phyloP scores from a whole-genome alignment of 2,888 invertebrate genomes.

The Sphaerophoria rueppellii region DNA sequence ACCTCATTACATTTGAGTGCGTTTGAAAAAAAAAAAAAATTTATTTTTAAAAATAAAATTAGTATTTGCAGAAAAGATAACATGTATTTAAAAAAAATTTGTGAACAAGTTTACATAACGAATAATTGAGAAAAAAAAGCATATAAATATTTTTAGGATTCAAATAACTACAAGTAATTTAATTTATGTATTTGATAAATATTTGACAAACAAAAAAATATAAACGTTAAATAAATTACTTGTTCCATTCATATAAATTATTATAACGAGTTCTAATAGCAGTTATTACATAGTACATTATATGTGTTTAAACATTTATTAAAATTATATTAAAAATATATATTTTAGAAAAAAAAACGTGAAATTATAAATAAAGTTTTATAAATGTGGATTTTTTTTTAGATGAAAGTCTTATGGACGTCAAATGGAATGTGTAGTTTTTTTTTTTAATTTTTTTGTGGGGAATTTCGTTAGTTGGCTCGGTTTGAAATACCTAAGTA shows the following conservation, averaged over 20 bases:
- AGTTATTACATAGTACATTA: slow-evolving; percentile 41
- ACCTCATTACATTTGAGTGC: too few relatives aligned
- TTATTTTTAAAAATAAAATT: too few relatives aligned
- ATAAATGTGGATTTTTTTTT: slow-evolving; percentile 69
- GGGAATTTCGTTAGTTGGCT: neutral
- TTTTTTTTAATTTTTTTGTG: neutral
- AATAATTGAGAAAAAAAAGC: neutral
- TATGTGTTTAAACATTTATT: slow-evolving; percentile 69
- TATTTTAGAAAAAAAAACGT: slow-evolving; percentile 56
- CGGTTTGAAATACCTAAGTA: neutral
- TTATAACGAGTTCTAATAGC: slow-evolving; percentile 52
- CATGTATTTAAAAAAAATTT: too few relatives aligned
- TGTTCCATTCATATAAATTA: slow-evolving; percentile 43
- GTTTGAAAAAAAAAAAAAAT: too few relatives aligned
- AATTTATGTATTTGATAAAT: neutral
- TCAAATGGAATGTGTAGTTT: slow-evolving; percentile 45
- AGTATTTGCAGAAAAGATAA: too few relatives aligned
- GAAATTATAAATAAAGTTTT: slow-evolving; percentile 69
- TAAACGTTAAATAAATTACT: neutral
- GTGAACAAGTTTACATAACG: neutral
- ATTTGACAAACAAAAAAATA: slow-evolving; percentile 26
- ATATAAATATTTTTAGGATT: neutral
- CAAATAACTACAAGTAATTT: neutral
- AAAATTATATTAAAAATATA: slow-evolving; percentile 44
- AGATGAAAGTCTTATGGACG: slow-evolving; percentile 59